Evolutionary conservation across 1,140 invertebrate genomes (phyloP), one percentile per base, ranked within the genome.

Genomic region (Drosophila carrolli): DNA sequence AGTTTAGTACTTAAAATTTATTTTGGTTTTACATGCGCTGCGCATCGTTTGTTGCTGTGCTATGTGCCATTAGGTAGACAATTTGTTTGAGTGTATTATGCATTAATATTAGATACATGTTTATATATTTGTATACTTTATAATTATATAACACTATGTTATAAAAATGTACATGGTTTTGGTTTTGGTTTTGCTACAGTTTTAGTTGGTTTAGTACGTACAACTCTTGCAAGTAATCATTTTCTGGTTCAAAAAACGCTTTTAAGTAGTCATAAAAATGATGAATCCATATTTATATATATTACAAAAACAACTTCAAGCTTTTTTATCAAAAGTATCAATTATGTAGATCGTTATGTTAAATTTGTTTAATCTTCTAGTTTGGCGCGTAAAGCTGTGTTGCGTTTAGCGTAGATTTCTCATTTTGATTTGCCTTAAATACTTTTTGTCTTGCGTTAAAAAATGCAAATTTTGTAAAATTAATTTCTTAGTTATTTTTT

Each of bases 1-100:
- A 79, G 89, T 79, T 89, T 80, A 80, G 78, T 89, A 81, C 85
- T 89, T 89, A 89, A 43, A 80, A 77, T 62, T 81, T 84, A 89
- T 84, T 89, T 89, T 89, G 84, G 84, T 89, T 89, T 89, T 89
- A 89, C 84, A 89, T 89, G 84, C 84, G 80, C 84, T 89, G 77
- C 84, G 84, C 84, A 89, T 88, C 44, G 55, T 77, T 78, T 62
- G 75, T 77, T 78, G 74, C 74, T 78, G 74, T 78, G 74, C 73
- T 75, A 67, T 76, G 73, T 76, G 73, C 61, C 65, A 44, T 76
- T 83, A 86, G 83, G 83, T 88, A 88, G 84, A 88, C 84, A 78
- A 78, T 84, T 89, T 75, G 74, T 90, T 89, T 89, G 80, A 88
- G 84, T 88, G 84, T 88, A 84, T 86, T 88, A 88, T 85, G 62